Percentiles rank a stretch among this genome's conserved stretches.
phyloP scores from a whole-genome alignment of 2,113 vertebrate genomes.

The Centrocercus urophasianus region DNA sequence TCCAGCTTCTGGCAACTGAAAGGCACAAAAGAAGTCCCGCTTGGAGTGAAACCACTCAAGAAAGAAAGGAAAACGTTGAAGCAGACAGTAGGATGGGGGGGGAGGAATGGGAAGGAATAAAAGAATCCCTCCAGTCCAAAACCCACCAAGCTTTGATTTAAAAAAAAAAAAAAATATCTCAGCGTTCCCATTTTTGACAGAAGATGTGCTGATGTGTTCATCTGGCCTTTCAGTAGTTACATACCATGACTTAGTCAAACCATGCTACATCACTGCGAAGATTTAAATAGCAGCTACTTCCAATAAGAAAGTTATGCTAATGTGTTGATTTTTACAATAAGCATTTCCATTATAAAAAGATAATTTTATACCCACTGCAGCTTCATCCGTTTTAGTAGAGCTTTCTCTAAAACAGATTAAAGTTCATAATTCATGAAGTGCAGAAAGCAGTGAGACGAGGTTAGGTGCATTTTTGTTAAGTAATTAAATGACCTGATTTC shows the following conservation, averaged over 20 bases:
- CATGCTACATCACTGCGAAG: not conserved
- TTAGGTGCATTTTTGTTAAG: not conserved
- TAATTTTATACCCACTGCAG: not conserved
- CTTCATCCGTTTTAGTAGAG: not conserved
- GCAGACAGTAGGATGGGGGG: not conserved
- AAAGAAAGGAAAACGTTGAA: not conserved
- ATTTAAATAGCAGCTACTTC: not conserved
- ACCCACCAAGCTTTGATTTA: not conserved
- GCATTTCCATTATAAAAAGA: not conserved
- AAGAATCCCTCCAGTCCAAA: not conserved
- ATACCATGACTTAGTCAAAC: not conserved
- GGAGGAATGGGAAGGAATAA: not conserved
- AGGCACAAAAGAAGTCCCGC: not conserved
- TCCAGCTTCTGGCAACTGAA: not conserved
- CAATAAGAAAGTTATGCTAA: not conserved
- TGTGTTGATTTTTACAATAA: not conserved
- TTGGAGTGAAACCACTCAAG: not conserved
- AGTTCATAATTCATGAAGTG: not conserved
- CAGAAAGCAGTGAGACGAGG: not conserved
- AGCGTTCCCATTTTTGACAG: not conserved
- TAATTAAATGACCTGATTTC: conserved; percentile 40
- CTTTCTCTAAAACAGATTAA: not conserved
- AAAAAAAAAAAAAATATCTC: not conserved
- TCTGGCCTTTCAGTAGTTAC: not conserved
- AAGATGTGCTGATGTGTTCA: not conserved